A percentile compares a stretch with the other conserved stretches of the same genome.
phyloP scores from a whole-genome alignment of 2,888 invertebrate genomes.

The Rhagophthalmus giganteus region DNA sequence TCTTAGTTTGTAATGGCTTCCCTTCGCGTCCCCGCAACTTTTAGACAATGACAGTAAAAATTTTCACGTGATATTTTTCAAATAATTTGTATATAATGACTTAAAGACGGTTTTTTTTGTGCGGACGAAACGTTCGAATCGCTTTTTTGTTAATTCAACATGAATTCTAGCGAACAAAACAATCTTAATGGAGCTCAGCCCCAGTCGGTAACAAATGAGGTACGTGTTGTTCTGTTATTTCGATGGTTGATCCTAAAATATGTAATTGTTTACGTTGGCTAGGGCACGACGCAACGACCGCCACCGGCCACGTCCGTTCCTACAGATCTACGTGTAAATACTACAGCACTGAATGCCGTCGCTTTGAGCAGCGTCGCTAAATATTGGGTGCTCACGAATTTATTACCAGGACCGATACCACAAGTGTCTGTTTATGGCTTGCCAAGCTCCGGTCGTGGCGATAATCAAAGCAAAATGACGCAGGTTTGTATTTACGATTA shows the following conservation, averaged over 20 bases:
- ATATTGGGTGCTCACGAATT: constrained; percentile 82
- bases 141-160: constrained; percentile 41
- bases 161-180: constrained; percentile 64
- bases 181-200: constrained; percentile 60
- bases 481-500: constrained; percentile 54
- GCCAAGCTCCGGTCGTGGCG: constrained; percentile 62
- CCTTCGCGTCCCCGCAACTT: constrained; percentile 69
- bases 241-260: background rate
- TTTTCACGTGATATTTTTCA: constrained; percentile 54
- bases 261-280: constrained; percentile 23
- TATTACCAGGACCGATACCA: constrained; percentile 75
- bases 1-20: constrained; percentile 63
- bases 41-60: constrained; percentile 66
- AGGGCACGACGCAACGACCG: constrained; percentile 51
- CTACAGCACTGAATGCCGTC: constrained; percentile 67
- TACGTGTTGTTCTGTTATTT: constrained; percentile 26
- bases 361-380: constrained; percentile 77
- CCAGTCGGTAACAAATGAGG: constrained; percentile 46
- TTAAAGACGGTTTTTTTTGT: constrained; percentile 38
- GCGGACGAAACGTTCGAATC: constrained; percentile 39
- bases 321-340: constrained; percentile 66
- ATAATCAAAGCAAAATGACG: constrained; percentile 63
- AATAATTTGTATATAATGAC: constrained; percentile 37
- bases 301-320: constrained; percentile 61
- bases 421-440: constrained; percentile 74